Percentiles rank a stretch among this genome's conserved stretches.
Conservation (phyloP, 2,888 invertebrate genomes). For the Chaetogeoica ovagalla region DNA sequence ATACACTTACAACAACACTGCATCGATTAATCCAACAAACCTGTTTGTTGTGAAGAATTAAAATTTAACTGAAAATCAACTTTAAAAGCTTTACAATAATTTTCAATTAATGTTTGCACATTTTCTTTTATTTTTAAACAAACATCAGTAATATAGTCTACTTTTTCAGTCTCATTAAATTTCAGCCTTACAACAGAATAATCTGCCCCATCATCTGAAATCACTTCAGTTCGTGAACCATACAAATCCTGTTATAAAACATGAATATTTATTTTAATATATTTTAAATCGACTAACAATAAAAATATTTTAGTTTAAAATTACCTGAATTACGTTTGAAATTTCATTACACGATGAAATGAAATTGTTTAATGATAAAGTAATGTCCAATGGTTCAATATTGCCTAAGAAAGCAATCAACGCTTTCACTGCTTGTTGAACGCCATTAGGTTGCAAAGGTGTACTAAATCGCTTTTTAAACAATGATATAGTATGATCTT, state of each 20-base stretch:
- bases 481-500: conserved; percentile 68
- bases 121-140: conserved; percentile 77
- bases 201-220: conserved; percentile 69
- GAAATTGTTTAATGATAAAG: conserved; percentile 69
- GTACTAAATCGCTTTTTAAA: conserved; percentile 56
- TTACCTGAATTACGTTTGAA: conserved; percentile 53
- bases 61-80: conserved; percentile 74
- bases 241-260: conserved; percentile 56
- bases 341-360: conserved; percentile 54
- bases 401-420: conserved; percentile 86
- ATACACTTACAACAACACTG: background rate
- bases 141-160: conserved; percentile 66
- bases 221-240: conserved; percentile 66
- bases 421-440: conserved; percentile 89
- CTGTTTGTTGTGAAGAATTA: conserved; percentile 49
- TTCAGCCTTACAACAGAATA: conserved; percentile 72
- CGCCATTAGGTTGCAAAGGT: conserved; percentile 69
- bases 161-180: conserved; percentile 60
- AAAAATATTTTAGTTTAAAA: background rate
- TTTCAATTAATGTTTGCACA: conserved; percentile 79
- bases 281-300: background rate
- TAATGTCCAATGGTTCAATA: conserved; percentile 85
- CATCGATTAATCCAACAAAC: conserved; percentile 11
- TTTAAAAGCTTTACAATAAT: conserved; percentile 82
- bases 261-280: conserved; percentile 34